A percentile compares a stretch with the other conserved stretches of the same genome.
Evolutionary conservation across 1,140 invertebrate species (phyloP).

Genomic region (Drosophila tsacasi): DNA sequence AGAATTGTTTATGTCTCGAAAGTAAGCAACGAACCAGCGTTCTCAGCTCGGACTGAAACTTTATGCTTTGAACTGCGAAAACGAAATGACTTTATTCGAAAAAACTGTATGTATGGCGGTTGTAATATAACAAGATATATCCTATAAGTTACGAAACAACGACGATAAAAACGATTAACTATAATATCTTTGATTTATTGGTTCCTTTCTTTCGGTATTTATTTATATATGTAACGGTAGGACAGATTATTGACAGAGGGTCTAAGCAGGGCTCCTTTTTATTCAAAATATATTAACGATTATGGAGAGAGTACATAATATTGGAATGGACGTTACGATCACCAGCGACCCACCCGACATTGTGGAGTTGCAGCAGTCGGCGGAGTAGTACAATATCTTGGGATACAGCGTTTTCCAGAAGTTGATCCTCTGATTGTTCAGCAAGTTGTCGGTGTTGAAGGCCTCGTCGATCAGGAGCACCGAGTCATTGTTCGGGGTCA

Average conservation of each 20-base stretch:
- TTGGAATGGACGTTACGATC: constrained; percentile 27
- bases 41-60: constrained; percentile 26
- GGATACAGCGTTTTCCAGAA: constrained; percentile 94
- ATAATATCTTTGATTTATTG: constrained; percentile 5
- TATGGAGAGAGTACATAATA: constrained; percentile 37
- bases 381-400: constrained; percentile 89
- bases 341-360: constrained; percentile 31
- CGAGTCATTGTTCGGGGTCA: constrained; percentile 87
- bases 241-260: constrained; percentile 45
- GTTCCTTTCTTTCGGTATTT: constrained; percentile 25
- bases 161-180: constrained; percentile 32
- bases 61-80: constrained; percentile 15
- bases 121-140: constrained; percentile 5
- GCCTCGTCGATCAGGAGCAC: constrained; percentile 90
- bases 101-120: constrained; percentile 26
- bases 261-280: constrained; percentile 21
- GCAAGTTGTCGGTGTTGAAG: constrained; percentile 89
- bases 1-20: constrained; percentile 3
- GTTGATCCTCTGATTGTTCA: constrained; percentile 91
- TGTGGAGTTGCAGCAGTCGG: constrained; percentile 88
- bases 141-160: constrained; percentile 32
- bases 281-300: constrained; percentile 49
- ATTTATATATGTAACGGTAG: constrained; percentile 46
- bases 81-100: constrained; percentile 22
- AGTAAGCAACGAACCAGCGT: constrained; percentile 25